Conservation (phyloP, 2,888 invertebrate genomes). For the Ichneumoninae sp. region DNA sequence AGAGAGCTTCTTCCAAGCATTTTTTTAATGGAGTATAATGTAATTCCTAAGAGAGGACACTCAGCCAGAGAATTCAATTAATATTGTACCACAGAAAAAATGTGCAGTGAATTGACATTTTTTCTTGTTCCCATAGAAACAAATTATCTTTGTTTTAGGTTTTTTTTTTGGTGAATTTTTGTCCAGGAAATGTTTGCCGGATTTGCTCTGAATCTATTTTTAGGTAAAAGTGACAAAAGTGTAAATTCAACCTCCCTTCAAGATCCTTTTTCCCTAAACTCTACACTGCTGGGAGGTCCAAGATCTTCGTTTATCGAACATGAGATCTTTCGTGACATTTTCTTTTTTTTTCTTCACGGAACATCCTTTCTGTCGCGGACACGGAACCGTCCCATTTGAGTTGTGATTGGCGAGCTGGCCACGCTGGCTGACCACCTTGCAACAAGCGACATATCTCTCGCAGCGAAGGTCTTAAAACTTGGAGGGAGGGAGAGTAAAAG, state of each 20-base stretch:
- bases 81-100: slow-evolving; percentile 11
- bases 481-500: slow-evolving; percentile 35
- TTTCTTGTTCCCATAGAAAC: neutral
- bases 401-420: slow-evolving; percentile 39
- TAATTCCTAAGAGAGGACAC: slow-evolving; percentile 12
- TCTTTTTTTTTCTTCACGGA: slow-evolving; percentile 33
- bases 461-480: slow-evolving; percentile 38
- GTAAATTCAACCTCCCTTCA: slow-evolving; percentile 32
- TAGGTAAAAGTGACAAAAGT: slow-evolving; percentile 30
- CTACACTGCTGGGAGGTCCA: slow-evolving; percentile 53
- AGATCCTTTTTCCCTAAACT: slow-evolving; percentile 11
- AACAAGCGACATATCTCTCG: slow-evolving; percentile 39
- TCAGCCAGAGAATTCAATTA: slow-evolving; percentile 43
- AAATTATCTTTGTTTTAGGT: neutral
- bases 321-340: slow-evolving; percentile 57
- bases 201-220: slow-evolving; percentile 22
- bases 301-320: slow-evolving; percentile 51
- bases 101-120: neutral
- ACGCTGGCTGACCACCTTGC: slow-evolving; percentile 23
- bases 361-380: slow-evolving; percentile 18
- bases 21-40: slow-evolving; percentile 6
- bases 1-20: slow-evolving; percentile 27
- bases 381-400: slow-evolving; percentile 44
- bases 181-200: neutral
- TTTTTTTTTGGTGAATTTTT: neutral